Base-by-base conservation (phyloP, 2,888 invertebrate genomes). In the Drosophila anceps region DNA sequence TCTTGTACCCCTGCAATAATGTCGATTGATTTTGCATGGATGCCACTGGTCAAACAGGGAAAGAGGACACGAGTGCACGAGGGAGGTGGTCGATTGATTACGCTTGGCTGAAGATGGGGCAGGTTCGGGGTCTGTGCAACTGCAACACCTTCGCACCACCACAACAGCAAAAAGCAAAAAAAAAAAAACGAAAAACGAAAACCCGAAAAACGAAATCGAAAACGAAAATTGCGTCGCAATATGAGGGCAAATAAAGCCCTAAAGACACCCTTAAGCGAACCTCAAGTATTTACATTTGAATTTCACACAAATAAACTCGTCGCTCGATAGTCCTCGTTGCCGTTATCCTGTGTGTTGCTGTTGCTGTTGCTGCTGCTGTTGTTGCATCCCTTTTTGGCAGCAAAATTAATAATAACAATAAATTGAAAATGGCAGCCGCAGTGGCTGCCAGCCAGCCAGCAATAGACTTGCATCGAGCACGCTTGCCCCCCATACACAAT, bases 201-300 rank as follows among this genome's bases (percentile, higher is more conserved):
- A 53, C 15, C 20, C 44, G 44, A 46, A 46, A 48, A 10, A n/a
- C n/a, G 44, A 59, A 39, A 55, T 29, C 15, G 53, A 31, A 53
- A 53, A 53, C 53, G 53, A 53, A 53, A 66, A 77, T 78, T 78
- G 79, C 77, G 77, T 78, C 78, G 82, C 79, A 73, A 78, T 77
- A 72, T 81, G 79, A 77, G 82, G 82, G 82, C 76, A 80, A 76
- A 85, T 88, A 90, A 85, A 86, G 84, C 90, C 90, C 84, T 84
- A 84, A 84, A 84, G 88, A 88, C 86, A 90, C 85, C 85, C 90
- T 90, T 90, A 84, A 84, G 89, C 90, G 78, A 50, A 90, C 89
- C 84, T 84, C 84, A 84, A 84, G 84, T 84, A 84, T 84, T 84
- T 84, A 84, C 84, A 84, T 84, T 84, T 90, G 90, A 84, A 84